These are phyloP conservation scores for Eulithis testata DNA, from an alignment of 2,888 invertebrate species.

Conservation along the genomic window DNA sequence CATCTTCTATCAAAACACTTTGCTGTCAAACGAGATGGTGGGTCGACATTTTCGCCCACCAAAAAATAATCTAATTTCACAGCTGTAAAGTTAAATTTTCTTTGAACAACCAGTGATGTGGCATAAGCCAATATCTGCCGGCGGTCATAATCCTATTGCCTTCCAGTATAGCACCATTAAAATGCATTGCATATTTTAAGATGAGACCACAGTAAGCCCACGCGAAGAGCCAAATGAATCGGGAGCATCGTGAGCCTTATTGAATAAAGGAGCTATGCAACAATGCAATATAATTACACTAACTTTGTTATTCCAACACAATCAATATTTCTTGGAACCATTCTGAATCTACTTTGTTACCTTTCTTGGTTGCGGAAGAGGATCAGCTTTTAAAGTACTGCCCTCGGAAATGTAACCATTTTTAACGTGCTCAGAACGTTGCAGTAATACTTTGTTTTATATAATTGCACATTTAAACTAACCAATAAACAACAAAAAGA, in stretches of 20 bases:
- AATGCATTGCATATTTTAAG: constrained; percentile 58
- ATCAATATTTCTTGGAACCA: background rate
- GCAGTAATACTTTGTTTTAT: no score
- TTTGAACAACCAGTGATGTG: background rate
- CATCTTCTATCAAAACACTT: no score
- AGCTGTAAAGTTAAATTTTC: background rate
- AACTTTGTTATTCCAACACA: background rate
- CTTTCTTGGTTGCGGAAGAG: no score
- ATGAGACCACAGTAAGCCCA: constrained; percentile 39
- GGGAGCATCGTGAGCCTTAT: constrained; percentile 25
- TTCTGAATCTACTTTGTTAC: background rate
- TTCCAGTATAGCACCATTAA: constrained; percentile 66
- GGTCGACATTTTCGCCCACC: no score
- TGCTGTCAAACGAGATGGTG: no score
- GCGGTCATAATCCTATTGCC: constrained; percentile 69
- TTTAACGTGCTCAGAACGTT: no score
- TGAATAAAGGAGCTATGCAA: constrained; percentile 15
- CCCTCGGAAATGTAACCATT: no score
- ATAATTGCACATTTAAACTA: no score
- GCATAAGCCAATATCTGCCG: constrained; percentile 38
- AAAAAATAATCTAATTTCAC: background rate
- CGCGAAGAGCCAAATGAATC: constrained; percentile 34
- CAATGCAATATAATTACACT: constrained; percentile 26
- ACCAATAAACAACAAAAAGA: no score
- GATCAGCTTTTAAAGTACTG: no score